These are phyloP conservation scores for Caenorhabditis macrosperma DNA, from an alignment of 2,888 invertebrate species.

Conservation along the genomic window DNA sequence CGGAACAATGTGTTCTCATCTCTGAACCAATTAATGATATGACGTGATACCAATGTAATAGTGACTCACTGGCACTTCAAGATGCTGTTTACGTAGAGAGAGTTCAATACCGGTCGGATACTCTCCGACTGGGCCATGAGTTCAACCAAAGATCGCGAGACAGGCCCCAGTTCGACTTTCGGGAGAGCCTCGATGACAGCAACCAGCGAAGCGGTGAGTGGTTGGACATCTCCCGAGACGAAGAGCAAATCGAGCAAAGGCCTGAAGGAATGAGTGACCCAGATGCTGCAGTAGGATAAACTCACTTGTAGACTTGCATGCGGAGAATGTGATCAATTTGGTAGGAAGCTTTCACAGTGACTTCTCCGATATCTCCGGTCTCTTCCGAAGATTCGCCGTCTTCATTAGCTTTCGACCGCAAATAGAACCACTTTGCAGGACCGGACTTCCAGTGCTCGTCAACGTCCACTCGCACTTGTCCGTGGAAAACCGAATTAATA, in stretches of 20 bases:
- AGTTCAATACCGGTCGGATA: slow-evolving; percentile 74
- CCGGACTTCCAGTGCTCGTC: slow-evolving; percentile 68
- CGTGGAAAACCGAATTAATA: slow-evolving; percentile 70
- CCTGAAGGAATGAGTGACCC: slow-evolving; percentile 13
- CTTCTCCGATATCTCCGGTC: slow-evolving; percentile 54
- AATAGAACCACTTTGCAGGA: slow-evolving; percentile 73
- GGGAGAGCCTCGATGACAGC: slow-evolving; percentile 72
- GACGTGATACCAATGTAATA: slow-evolving; percentile 9
- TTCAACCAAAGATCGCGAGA: slow-evolving; percentile 77
- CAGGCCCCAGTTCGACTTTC: slow-evolving; percentile 72
- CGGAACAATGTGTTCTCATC: slow-evolving; percentile 80
- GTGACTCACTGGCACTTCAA: slow-evolving; percentile 75
- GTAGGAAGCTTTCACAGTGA: slow-evolving; percentile 35
- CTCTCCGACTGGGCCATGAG: slow-evolving; percentile 70
- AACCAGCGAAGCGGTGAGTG: slow-evolving; percentile 69
- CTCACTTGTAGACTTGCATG: slow-evolving; percentile 55
- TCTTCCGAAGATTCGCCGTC: slow-evolving; percentile 29
- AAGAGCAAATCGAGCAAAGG: slow-evolving; percentile 53
- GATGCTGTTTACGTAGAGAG: slow-evolving; percentile 75
- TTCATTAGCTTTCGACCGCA: slow-evolving; percentile 59
- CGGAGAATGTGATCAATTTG: slow-evolving; percentile 56
- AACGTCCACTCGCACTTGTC: slow-evolving; percentile 70
- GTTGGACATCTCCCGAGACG: slow-evolving; percentile 48
- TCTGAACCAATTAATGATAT: slow-evolving; percentile 56
- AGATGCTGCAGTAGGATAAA: too few relatives aligned